Evolutionary conservation across 1,140 invertebrate genomes (phyloP).

Genomic region (Diplogasteroides magnus): DNA sequence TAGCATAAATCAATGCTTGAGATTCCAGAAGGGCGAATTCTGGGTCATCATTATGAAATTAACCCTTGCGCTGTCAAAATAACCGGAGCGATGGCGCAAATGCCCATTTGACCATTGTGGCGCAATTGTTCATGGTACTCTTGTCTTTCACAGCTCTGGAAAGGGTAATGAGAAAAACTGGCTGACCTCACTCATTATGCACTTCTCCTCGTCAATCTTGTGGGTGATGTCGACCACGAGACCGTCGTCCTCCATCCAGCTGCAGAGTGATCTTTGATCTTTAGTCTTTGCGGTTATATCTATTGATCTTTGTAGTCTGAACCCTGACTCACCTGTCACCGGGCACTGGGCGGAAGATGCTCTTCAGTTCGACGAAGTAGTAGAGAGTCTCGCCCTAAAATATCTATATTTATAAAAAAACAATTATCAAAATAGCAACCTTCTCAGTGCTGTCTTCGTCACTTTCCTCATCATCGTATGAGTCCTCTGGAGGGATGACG

Average conservation of each 20-base stretch:
- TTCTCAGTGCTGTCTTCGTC: not conserved
- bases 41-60: too few relatives aligned
- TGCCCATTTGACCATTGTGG: too few relatives aligned
- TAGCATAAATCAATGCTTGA: constrained; percentile 12
- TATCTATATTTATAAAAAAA: constrained; percentile 12
- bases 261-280: not conserved
- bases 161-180: too few relatives aligned
- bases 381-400: constrained; percentile 31
- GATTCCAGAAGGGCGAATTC: too few relatives aligned
- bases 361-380: constrained; percentile 51
- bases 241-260: constrained; percentile 1
- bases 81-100: too few relatives aligned
- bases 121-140: too few relatives aligned
- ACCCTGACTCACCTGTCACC: constrained; percentile 53
- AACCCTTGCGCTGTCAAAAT: too few relatives aligned
- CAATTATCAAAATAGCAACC: not conserved
- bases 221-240: constrained; percentile 29
- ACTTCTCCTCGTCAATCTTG: constrained; percentile 35
- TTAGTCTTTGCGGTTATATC: too few relatives aligned
- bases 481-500: constrained; percentile 27
- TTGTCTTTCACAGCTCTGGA: too few relatives aligned
- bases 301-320: too few relatives aligned
- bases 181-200: constrained; percentile 22
- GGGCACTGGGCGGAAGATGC: constrained; percentile 47
- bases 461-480: constrained; percentile 16